Evolutionary conservation across 2,888 invertebrate genomes (phyloP).

Genomic region (Tethea ocularis): DNA sequence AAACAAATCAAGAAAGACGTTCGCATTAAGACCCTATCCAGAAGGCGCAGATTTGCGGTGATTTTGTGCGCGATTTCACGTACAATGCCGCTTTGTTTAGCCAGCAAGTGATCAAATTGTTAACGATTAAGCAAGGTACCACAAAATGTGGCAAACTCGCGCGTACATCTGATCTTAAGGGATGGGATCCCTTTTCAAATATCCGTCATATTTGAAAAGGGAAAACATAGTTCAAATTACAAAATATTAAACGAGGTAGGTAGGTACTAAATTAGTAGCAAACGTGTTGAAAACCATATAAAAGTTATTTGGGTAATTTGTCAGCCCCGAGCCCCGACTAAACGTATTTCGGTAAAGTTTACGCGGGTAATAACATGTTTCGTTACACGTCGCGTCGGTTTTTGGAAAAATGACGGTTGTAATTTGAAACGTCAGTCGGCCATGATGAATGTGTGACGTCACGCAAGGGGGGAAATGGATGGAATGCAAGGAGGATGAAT

Average conservation of each 20-base stretch:
- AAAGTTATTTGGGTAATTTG: constrained; percentile 2
- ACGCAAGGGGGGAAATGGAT: constrained; percentile 22
- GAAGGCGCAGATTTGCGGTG: too few species aligned
- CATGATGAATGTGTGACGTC: constrained; percentile 51
- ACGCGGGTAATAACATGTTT: constrained; percentile 19
- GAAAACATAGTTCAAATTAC: not conserved
- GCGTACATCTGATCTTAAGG: too few species aligned
- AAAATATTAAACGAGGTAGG: not conserved
- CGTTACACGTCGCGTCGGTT: constrained; percentile 19
- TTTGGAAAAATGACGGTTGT: constrained; percentile 39
- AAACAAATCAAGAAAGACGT: too few species aligned
- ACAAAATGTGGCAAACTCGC: too few species aligned
- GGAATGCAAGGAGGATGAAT: constrained; percentile 30
- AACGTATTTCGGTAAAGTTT: constrained; percentile 27
- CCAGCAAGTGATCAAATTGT: too few species aligned
- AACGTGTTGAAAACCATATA: not conserved
- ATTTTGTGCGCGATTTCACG: too few species aligned
- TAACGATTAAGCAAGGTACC: too few species aligned
- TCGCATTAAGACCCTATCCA: too few species aligned
- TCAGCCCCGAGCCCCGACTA: constrained; percentile 5
- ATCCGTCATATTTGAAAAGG: not conserved
- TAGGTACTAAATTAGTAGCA: too few species aligned
- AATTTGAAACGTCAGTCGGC: constrained; percentile 43
- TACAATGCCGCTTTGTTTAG: too few species aligned
- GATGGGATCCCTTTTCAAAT: too few species aligned